Evolutionary conservation across 1,140 invertebrate species (phyloP), one percentile per base, ranked within the genome.

Genomic region (Drusus annulatus): DNA sequence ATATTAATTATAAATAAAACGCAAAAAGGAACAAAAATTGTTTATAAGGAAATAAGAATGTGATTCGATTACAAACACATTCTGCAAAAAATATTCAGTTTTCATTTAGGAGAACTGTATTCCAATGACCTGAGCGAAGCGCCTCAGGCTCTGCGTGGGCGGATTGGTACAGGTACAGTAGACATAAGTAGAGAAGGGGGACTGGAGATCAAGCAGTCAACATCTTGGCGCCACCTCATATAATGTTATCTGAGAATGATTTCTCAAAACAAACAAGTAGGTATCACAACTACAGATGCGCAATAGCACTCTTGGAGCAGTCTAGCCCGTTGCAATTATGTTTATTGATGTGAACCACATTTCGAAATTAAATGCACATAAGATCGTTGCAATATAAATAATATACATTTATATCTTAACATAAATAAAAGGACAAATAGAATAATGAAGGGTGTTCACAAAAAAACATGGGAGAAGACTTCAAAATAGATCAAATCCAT

Each of bases 221-320:
- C n/a, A 71, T 51, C 68, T 71, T 71, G 68, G 68, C 68, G 68
- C 68, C 68, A 71, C 36, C 68, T 71, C 68, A 71, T 71, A 45
- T 51, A 45, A 45, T 45, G 13, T 45, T 45, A 71, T 71, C 68
- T 51, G 45, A 50, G n/a, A 51, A 71, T 50, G 17, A 21, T 71
- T 31, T 65, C 62, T 65, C 62, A 31, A 65, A 65, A 65, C 21
- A 25, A 65, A 65, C 62, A 15, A 16, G 60, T 25, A 63, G 60
- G 19, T 45, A 45, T 45, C 36, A 13, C 13, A 45, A 45, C 0
- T 56, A 56, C n/a, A 56, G 54, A 56, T 56, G 10, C n/a, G 19
- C 56, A 60, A 60, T 60, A 21, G 56, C 8, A 60, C 16, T 45
- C 25, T 28, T n/a, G n/a, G n/a, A 28, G 25, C 25, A 28, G n/a